phyloP scores from a whole-genome alignment of 53 echinoderm and acorn worm genomes.

The Henricia sp. region DNA sequence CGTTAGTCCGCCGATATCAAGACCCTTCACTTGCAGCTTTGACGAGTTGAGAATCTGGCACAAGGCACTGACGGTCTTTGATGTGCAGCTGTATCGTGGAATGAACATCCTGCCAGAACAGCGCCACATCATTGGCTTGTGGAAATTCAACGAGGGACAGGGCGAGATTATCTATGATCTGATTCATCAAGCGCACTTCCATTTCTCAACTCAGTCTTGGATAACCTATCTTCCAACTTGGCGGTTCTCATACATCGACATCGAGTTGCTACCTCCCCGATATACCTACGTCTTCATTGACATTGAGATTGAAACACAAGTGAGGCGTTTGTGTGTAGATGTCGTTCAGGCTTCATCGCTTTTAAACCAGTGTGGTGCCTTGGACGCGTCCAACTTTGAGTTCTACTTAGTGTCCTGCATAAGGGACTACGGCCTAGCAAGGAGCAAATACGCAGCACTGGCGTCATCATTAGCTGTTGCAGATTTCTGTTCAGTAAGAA shows the following conservation, averaged over 20 bases:
- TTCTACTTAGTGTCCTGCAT: conserved; percentile 75
- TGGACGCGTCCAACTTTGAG: conserved; percentile 53
- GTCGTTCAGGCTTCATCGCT: conserved; percentile 45
- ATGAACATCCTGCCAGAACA: conserved; percentile 61
- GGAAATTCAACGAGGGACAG: conserved; percentile 91
- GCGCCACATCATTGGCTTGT: conserved; percentile 66
- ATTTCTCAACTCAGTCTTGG: conserved; percentile 56
- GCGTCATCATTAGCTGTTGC: conserved; percentile 66
- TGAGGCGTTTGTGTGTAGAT: conserved; percentile 38
- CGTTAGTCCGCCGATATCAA: conserved; percentile 36
- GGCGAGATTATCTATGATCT: conserved; percentile 66
- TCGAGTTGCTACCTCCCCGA: conserved; percentile 38
- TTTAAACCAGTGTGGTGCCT: conserved; percentile 43
- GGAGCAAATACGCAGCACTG: conserved; percentile 66
- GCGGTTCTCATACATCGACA: conserved; percentile 78
- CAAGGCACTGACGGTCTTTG: conserved; percentile 62
- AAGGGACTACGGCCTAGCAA: conserved; percentile 74
- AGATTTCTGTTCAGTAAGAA: conserved; percentile 65
- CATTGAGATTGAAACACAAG: conserved; percentile 30
- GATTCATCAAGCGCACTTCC: conserved; percentile 61
- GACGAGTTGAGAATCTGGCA: conserved; percentile 88
- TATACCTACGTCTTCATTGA: conserved; percentile 61
- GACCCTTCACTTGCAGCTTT: conserved; percentile 63
- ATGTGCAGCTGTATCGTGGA: conserved; percentile 52
- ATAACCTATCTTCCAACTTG: conserved; percentile 61